Base-by-base conservation (phyloP, 1,140 invertebrate genomes). In the Mesaphorura yosii region DNA sequence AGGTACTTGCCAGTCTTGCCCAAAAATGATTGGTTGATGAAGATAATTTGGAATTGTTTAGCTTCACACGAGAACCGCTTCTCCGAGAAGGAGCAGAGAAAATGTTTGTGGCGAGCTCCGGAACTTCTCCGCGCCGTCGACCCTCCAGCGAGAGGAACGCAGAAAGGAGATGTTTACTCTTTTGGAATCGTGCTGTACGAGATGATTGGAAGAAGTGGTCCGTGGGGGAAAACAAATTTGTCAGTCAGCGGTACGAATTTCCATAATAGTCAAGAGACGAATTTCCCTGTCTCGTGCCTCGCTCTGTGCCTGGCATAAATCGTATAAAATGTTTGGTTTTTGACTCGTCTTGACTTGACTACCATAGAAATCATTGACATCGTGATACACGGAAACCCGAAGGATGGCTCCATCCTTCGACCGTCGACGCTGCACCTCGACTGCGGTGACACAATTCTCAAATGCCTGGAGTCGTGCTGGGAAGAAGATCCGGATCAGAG, bases 401-500 rank as follows among this genome's bases (percentile, higher is more conserved):
- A 64, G 52, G 51, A 23, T 0, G 53, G 53, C 12, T 17, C 52
- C 10, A 31, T 76, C 5, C 75, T 78, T 55, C 68, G 80, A 14
- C 81, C 81, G 0, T 69, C 74, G 0, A 64, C 79, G 2, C 66
- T 70, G 0, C 70, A 71, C 1, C 65, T 84, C 17, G 66, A 64
- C 42, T 73, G 52, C 64, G 69, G 72, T 1, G 77, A 80, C 6
- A 81, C 81, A 29, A 76, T 85, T 0, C 70, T 78, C 3, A 53
- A 70, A 10, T 82, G 82, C 50, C 78, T 89, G 64, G 75, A 80
- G 63, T 73, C 78, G 1, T 86, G 84, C 64, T 88, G 85, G 85
- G 73, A 79, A 42, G 83, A 87, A 67, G 75, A 84, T 28, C 75
- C 81, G 0, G 78, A 83, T n/a, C 65, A 73, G 12, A 66, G 82